Evolutionary conservation across 2,113 vertebrate species (phyloP).

Genomic region (Corythaixoides concolor): DNA sequence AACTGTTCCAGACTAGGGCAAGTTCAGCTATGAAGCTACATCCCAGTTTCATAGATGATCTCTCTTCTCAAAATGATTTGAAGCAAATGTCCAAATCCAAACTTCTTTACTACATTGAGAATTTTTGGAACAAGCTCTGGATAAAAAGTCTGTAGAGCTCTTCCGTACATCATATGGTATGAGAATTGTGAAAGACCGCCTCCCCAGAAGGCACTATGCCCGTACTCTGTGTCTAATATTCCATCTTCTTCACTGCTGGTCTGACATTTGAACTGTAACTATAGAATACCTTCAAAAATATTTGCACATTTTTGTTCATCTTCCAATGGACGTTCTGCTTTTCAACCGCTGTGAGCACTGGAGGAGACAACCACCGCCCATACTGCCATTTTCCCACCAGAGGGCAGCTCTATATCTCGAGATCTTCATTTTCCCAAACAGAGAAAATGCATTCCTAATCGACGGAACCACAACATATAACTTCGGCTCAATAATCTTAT

Average conservation of each 20-base stretch:
- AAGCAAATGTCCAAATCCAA: background rate
- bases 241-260: background rate
- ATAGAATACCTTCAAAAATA: background rate
- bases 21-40: background rate
- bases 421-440: background rate
- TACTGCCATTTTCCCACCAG: constrained; percentile 58
- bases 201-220: background rate
- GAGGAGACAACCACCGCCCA: background rate
- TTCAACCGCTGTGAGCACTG: background rate
- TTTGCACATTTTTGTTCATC: background rate
- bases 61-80: background rate
- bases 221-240: background rate
- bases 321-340: background rate
- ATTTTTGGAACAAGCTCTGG: background rate
- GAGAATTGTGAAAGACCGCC: background rate
- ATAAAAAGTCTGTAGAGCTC: background rate
- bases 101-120: background rate
- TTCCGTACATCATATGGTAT: background rate
- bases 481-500: background rate
- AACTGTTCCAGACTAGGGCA: background rate
- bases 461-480: background rate
- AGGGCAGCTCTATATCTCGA: constrained; percentile 65
- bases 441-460: background rate
- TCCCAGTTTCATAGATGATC: background rate
- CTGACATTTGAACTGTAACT: background rate